A percentile compares a stretch with the other conserved stretches of the same genome.
These are phyloP conservation scores for Electrophaes corylata DNA, from an alignment of 2,888 invertebrate genomes.

Conservation along the genomic window DNA sequence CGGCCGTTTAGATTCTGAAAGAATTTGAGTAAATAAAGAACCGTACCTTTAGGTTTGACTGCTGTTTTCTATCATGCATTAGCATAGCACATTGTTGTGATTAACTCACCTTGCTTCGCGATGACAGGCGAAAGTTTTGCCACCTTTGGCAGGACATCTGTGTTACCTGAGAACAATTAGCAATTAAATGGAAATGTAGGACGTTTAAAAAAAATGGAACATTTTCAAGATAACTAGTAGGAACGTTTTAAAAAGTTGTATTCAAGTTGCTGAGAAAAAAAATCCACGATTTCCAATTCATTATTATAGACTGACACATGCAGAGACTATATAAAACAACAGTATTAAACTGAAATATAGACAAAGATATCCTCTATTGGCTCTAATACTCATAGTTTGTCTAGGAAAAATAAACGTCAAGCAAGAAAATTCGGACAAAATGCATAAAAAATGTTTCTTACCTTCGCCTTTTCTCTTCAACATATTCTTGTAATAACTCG, in stretches of 20 bases:
- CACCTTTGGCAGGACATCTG: conserved; percentile 29
- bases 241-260: background rate
- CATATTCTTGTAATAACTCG: conserved; percentile 50
- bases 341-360: background rate
- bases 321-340: background rate
- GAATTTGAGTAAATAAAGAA: conserved; percentile 17
- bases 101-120: conserved; percentile 30
- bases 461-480: conserved; percentile 62
- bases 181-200: conserved; percentile 23
- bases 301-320: no score
- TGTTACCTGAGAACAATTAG: conserved; percentile 36
- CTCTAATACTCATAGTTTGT: background rate
- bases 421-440: background rate
- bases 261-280: background rate
- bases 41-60: background rate
- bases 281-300: no score
- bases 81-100: background rate
- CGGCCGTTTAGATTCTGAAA: conserved; percentile 37
- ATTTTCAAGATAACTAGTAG: background rate
- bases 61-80: conserved; percentile 2
- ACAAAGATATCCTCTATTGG: background rate
- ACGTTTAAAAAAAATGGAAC: background rate
- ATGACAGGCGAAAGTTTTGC: conserved; percentile 29
- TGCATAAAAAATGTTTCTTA: conserved; percentile 45
- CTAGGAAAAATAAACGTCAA: no score